Evolutionary conservation across 2,888 invertebrate genomes (phyloP).

Genomic region (Galerucella nymphaeae): DNA sequence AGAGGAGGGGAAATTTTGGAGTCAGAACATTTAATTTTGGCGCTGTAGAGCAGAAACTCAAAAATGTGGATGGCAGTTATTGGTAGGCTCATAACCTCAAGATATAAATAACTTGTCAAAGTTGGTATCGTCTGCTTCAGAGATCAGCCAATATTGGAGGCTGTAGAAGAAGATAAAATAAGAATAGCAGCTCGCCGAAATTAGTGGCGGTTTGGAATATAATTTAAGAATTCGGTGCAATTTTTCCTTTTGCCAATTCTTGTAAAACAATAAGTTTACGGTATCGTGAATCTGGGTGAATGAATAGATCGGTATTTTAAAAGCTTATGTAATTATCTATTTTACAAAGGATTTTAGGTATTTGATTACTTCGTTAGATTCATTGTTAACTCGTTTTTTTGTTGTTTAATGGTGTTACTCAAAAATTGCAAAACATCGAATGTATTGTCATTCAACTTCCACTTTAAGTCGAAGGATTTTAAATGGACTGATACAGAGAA

Average conservation of each 20-base stretch:
- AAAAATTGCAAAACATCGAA: constrained; percentile 23
- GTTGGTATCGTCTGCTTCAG: too few species aligned
- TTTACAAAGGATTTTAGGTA: constrained; percentile 30
- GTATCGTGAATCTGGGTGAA: constrained; percentile 40
- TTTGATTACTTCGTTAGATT: constrained; percentile 17
- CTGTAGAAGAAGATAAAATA: too few species aligned
- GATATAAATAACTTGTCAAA: too few species aligned
- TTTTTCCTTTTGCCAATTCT: background rate
- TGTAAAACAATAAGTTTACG: constrained; percentile 28
- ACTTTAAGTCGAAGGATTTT: too few species aligned
- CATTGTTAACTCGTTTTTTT: constrained; percentile 22
- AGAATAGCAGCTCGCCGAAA: too few species aligned
- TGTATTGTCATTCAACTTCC: background rate
- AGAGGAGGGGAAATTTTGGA: too few species aligned
- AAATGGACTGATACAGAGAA: too few species aligned
- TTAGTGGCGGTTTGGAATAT: background rate
- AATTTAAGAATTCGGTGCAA: constrained; percentile 1
- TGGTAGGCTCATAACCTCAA: too few species aligned
- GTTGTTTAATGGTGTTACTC: constrained; percentile 12
- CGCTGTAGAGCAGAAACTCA: too few species aligned
- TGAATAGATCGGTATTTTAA: constrained; percentile 34
- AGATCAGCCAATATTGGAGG: background rate
- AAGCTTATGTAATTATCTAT: constrained; percentile 37
- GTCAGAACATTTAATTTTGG: too few species aligned
- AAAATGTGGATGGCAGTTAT: too few species aligned